Evolutionary conservation across 2,113 vertebrate species (phyloP).

Genomic region (Ageneiosus marmoratus): DNA sequence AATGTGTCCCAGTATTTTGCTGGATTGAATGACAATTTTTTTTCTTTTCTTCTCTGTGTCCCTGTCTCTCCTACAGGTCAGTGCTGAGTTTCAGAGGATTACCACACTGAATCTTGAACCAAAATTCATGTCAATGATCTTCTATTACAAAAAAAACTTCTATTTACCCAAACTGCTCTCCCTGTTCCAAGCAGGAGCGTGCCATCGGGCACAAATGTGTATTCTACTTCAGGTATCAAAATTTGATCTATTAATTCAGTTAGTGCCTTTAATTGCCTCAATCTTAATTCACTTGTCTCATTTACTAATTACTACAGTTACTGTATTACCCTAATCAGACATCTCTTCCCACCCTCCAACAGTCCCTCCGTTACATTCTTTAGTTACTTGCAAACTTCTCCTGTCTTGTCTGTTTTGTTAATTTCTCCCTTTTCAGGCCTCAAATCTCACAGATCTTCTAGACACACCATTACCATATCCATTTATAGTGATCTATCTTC

Average conservation of each 20-base stretch:
- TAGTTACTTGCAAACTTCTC: no score
- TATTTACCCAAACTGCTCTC: constrained; percentile 27
- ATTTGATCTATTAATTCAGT: background rate
- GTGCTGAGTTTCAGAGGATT: constrained; percentile 42
- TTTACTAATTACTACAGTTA: background rate
- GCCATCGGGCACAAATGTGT: constrained; percentile 29
- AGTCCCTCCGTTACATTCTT: no score
- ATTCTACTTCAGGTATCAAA: constrained; percentile 30
- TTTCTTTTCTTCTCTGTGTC: no score
- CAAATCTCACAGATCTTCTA: no score
- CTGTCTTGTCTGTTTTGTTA: no score
- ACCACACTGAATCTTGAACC: constrained; percentile 41
- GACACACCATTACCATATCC: no score
- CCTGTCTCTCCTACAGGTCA: constrained; percentile 8
- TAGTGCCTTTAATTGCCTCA: background rate
- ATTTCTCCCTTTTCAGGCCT: no score
- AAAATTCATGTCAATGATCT: constrained; percentile 40
- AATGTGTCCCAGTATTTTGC: constrained; percentile 11
- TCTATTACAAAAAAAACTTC: no score
- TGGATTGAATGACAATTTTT: no score
- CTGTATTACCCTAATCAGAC: no score
- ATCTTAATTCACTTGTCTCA: background rate
- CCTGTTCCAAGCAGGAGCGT: constrained; percentile 30
- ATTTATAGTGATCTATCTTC: no score
- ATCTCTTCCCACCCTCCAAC: no score